These are phyloP conservation scores for Drosophila tropicalis DNA, from an alignment of 1,140 invertebrate species.

Conservation along the genomic window DNA sequence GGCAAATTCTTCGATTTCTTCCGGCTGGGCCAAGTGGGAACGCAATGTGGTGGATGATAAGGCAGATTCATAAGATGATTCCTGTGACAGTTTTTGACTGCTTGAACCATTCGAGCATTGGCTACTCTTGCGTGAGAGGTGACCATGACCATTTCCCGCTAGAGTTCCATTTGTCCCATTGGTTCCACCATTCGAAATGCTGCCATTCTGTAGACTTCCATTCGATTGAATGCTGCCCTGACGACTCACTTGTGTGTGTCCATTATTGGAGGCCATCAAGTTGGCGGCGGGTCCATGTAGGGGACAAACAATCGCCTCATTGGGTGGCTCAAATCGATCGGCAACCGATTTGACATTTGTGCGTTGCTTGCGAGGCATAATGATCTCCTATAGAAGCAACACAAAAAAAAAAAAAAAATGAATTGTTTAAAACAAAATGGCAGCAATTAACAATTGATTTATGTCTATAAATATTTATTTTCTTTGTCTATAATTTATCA, in stretches of 20 bases:
- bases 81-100: conserved; percentile 58
- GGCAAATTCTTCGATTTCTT: conserved; percentile 70
- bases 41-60: conserved; percentile 69
- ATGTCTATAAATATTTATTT: conserved; percentile 8
- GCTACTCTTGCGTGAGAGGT: conserved; percentile 72
- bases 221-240: conserved; percentile 68
- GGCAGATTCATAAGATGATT: conserved; percentile 74
- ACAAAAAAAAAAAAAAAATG: too few relatives aligned
- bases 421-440: too few relatives aligned
- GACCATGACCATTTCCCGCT: conserved; percentile 58
- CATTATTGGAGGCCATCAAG: conserved; percentile 49
- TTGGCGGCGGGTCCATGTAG: conserved; percentile 49
- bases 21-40: conserved; percentile 73
- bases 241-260: conserved; percentile 66
- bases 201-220: conserved; percentile 60
- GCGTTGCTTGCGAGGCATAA: conserved; percentile 90
- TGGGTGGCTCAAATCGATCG: conserved; percentile 78
- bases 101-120: conserved; percentile 66
- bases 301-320: conserved; percentile 74
- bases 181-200: conserved; percentile 25
- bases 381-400: conserved; percentile 85
- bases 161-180: conserved; percentile 39
- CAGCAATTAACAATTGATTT: neutral
- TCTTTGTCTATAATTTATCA: neutral
- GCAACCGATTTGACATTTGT: conserved; percentile 91